These are phyloP conservation scores for Drepanosiphum platanoidis DNA, from an alignment of 2,888 invertebrate species.

Conservation along the genomic window DNA sequence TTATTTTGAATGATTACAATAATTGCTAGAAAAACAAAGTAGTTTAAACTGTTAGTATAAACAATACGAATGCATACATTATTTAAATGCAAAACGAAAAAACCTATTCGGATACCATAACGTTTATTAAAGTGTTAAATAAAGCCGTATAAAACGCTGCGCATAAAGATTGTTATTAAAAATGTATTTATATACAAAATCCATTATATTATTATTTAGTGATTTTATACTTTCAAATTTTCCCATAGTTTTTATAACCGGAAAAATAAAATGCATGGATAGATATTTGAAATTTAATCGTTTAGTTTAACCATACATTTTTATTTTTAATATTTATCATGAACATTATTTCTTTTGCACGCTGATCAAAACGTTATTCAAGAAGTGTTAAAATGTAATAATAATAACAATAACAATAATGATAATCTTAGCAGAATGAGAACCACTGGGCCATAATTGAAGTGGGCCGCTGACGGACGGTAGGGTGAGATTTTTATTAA, in stretches of 20 bases:
- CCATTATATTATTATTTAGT: neutral
- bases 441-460: constrained; percentile 47
- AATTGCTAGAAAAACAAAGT: too few species aligned
- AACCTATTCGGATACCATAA: too few species aligned
- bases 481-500: constrained; percentile 50
- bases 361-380: neutral
- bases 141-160: too few species aligned
- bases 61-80: too few species aligned
- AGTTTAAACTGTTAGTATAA: too few species aligned
- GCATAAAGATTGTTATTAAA: too few species aligned
- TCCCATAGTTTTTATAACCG: neutral
- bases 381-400: neutral
- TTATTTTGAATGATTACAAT: too few species aligned
- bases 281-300: neutral
- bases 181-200: neutral
- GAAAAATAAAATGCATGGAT: neutral
- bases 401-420: neutral
- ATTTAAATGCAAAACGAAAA: too few species aligned
- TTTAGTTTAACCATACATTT: too few species aligned
- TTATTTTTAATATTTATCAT: neutral
- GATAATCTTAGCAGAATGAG: neutral
- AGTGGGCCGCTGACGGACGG: constrained; percentile 16
- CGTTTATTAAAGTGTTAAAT: too few species aligned
- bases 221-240: neutral
- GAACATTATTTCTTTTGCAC: neutral